These are phyloP conservation scores for Zelostemma sp. DNA, from an alignment of 1,140 invertebrate species.

Conservation along the genomic window DNA sequence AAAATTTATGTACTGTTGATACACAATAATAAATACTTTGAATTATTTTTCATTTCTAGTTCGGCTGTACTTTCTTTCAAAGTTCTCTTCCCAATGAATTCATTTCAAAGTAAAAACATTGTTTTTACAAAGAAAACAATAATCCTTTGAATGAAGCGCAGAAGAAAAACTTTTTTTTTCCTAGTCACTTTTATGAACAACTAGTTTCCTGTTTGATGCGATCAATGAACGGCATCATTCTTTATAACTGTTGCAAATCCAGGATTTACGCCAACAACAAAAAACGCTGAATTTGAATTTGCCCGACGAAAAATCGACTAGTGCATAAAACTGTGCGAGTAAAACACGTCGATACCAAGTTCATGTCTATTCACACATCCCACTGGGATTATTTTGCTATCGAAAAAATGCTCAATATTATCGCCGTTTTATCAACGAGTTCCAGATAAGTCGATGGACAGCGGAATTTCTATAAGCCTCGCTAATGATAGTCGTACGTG, in stretches of 20 bases:
- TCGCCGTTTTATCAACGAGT: constrained; percentile 42
- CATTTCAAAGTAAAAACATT: no score
- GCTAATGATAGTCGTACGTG: constrained; percentile 3
- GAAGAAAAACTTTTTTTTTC: no score
- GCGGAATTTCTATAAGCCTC: constrained; percentile 24
- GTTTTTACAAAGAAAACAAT: no score
- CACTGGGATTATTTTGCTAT: constrained; percentile 25
- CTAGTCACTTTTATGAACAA: no score
- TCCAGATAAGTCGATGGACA: constrained; percentile 39
- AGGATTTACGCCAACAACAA: no score
- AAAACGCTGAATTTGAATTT: no score
- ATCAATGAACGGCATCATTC: no score
- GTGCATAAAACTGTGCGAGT: background rate
- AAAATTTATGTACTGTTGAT: background rate
- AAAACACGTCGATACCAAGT: background rate
- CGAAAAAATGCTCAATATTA: constrained; percentile 21
- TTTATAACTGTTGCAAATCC: no score
- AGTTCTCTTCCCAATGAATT: no score
- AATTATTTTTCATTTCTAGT: background rate
- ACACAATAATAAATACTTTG: background rate
- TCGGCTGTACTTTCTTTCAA: no score
- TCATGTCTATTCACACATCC: background rate
- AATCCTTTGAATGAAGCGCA: no score
- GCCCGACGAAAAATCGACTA: background rate
- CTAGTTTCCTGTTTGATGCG: no score